Percentiles rank a stretch among this genome's conserved stretches.
Conservation (phyloP, 2,797 vertebrate genomes). For the Loriculus beryllinus region DNA sequence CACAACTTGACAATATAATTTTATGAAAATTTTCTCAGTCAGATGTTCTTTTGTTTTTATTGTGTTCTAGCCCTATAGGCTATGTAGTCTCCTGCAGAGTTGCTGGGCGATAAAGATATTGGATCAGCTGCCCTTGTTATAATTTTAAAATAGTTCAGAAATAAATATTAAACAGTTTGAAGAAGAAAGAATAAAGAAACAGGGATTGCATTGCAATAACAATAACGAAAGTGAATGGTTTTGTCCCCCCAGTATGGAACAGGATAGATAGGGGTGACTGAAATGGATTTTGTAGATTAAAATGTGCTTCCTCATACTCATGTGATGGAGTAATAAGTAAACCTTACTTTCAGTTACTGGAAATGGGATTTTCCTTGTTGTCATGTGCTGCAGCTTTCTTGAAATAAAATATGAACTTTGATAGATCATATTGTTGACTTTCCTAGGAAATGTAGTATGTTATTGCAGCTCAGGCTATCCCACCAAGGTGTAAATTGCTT, state of each 20-base stretch:
- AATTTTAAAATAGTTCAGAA: not conserved
- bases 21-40: not conserved
- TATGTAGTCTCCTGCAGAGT: not conserved
- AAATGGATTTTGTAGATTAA: not conserved
- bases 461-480: constrained; percentile 41
- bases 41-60: not conserved
- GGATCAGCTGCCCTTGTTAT: not conserved
- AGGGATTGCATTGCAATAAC: not conserved
- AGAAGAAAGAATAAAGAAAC: not conserved
- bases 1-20: not conserved
- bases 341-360: not conserved
- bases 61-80: not conserved
- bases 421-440: constrained; percentile 49
- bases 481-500: constrained; percentile 68
- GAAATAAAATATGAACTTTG: constrained; percentile 50
- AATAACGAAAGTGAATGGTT: not conserved
- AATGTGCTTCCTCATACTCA: not conserved
- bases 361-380: constrained; percentile 34
- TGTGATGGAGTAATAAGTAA: constrained; percentile 8
- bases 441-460: constrained; percentile 44
- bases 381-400: not conserved
- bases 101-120: not conserved
- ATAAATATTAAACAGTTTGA: not conserved
- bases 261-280: not conserved
- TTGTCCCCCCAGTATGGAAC: not conserved